Evolutionary conservation across 2,113 vertebrate species (phyloP).

Genomic region (Genyomyrus donnyi): DNA sequence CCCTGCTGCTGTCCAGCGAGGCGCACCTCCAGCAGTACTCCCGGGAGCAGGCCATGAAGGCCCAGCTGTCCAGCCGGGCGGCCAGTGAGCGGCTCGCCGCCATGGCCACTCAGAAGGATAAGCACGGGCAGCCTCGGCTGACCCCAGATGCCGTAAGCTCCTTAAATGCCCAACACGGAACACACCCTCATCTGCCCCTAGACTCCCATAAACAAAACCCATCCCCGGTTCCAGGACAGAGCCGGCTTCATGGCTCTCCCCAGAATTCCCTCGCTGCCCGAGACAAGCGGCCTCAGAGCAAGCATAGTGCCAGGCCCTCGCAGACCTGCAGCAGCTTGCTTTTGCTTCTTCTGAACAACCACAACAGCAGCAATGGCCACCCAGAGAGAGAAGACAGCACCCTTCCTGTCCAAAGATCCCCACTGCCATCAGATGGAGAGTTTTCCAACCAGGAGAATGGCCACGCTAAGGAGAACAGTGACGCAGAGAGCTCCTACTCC

Average conservation of each 20-base stretch:
- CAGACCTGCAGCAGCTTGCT: slow-evolving; percentile 87
- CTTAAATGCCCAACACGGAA: slow-evolving; percentile 70
- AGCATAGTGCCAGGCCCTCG: slow-evolving; percentile 66
- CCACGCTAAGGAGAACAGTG: slow-evolving; percentile 88
- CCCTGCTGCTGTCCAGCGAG: slow-evolving; percentile 91
- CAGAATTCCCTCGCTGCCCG: slow-evolving; percentile 50
- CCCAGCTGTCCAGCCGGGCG: slow-evolving; percentile 79
- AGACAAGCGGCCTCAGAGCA: slow-evolving; percentile 76
- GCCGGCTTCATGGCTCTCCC: slow-evolving; percentile 50
- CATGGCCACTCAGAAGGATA: slow-evolving; percentile 76
- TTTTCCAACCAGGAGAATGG: slow-evolving; percentile 84
- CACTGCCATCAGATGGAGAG: slow-evolving; percentile 78
- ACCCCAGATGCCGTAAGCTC: slow-evolving; percentile 68
- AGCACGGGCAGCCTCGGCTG: slow-evolving; percentile 63
- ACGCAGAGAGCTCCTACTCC: slow-evolving; percentile 87
- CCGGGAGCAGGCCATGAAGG: slow-evolving; percentile 89
- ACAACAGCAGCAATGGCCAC: slow-evolving; percentile 75
- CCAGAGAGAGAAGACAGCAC: slow-evolving; percentile 64
- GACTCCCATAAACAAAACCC: slow-evolving; percentile 59
- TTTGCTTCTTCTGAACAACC: slow-evolving; percentile 89
- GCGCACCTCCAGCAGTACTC: slow-evolving; percentile 97
- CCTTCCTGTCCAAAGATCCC: slow-evolving; percentile 74
- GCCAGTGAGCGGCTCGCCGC: slow-evolving; percentile 92
- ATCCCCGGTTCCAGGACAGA: slow-evolving; percentile 59
- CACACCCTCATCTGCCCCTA: slow-evolving; percentile 59